phyloP scores from a whole-genome alignment of 1,140 invertebrate species.

The Heliconius melpomene region DNA sequence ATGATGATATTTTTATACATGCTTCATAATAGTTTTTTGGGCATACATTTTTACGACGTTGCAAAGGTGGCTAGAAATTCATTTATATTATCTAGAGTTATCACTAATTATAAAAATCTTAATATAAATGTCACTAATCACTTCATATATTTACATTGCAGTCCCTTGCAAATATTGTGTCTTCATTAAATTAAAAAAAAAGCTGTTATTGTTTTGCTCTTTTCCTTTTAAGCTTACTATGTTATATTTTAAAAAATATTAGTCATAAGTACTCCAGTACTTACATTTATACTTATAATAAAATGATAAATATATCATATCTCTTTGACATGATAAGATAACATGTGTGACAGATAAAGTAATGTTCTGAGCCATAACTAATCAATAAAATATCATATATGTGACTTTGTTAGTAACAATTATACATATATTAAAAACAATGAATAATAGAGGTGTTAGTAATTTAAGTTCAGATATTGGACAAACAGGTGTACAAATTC shows the following conservation, averaged over 20 bases:
- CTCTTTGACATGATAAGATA: slow-evolving; percentile 44
- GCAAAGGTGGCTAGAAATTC: background rate
- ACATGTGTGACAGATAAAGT: slow-evolving; percentile 9
- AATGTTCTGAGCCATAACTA: slow-evolving; percentile 29
- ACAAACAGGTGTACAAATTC: slow-evolving; percentile 43
- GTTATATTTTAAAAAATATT: background rate
- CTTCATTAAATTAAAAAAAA: background rate
- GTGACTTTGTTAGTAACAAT: slow-evolving; percentile 10
- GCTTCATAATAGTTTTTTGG: background rate
- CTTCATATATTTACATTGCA: background rate
- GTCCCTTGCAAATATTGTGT: background rate
- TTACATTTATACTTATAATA: background rate
- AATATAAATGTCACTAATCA: background rate
- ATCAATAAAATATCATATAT: slow-evolving; percentile 44
- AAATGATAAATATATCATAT: slow-evolving; percentile 4
- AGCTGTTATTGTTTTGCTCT: background rate
- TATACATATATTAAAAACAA: background rate
- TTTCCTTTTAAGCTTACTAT: background rate
- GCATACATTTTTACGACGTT: background rate
- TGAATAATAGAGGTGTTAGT: background rate
- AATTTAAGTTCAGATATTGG: slow-evolving; percentile 17
- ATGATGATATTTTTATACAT: background rate
- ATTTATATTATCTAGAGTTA: background rate
- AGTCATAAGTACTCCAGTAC: background rate
- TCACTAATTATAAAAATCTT: background rate